Conservation (phyloP, 1,140 invertebrate species). For the Rhynchophorus ferrugineus region DNA sequence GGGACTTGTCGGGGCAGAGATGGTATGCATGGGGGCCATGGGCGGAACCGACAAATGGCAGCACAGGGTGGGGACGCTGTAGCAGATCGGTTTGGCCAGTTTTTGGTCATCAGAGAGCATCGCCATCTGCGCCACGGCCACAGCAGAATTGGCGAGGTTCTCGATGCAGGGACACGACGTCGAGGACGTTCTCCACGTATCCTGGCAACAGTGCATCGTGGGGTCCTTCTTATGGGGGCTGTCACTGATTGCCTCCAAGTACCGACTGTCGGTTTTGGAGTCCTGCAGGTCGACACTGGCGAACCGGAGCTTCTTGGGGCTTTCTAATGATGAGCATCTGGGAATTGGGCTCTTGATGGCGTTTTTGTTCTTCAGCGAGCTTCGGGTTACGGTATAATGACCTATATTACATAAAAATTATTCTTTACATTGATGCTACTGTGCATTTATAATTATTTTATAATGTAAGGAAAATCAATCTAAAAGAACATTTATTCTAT, state of each 20-base stretch:
- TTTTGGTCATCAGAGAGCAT: conserved; percentile 33
- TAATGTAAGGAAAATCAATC: no score
- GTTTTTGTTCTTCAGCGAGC: conserved; percentile 54
- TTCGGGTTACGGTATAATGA: conserved; percentile 43
- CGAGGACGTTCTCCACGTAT: conserved; percentile 44
- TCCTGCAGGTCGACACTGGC: conserved; percentile 52
- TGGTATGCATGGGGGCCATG: conserved; percentile 26
- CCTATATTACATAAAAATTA: conserved; percentile 13
- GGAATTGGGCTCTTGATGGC: conserved; percentile 39
- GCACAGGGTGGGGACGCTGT: conserved; percentile 38
- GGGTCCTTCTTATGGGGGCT: conserved; percentile 41
- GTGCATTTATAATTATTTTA: no score
- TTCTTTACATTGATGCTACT: no score
- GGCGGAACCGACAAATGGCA: conserved; percentile 26
- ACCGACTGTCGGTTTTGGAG: conserved; percentile 27
- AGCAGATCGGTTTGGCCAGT: conserved; percentile 17
- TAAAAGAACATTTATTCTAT: no score
- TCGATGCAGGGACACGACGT: conserved; percentile 57
- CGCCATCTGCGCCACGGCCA: conserved; percentile 35
- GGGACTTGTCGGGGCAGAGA: conserved; percentile 47
- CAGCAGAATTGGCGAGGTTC: conserved; percentile 41
- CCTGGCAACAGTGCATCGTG: conserved; percentile 38
- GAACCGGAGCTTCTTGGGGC: conserved; percentile 69
- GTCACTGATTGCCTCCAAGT: conserved; percentile 44
- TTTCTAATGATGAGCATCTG: conserved; percentile 69